A percentile compares a stretch with the other conserved stretches of the same genome.
Evolutionary conservation across 2,797 vertebrate species (phyloP).

Genomic region (Craterocephalus amniculus): DNA sequence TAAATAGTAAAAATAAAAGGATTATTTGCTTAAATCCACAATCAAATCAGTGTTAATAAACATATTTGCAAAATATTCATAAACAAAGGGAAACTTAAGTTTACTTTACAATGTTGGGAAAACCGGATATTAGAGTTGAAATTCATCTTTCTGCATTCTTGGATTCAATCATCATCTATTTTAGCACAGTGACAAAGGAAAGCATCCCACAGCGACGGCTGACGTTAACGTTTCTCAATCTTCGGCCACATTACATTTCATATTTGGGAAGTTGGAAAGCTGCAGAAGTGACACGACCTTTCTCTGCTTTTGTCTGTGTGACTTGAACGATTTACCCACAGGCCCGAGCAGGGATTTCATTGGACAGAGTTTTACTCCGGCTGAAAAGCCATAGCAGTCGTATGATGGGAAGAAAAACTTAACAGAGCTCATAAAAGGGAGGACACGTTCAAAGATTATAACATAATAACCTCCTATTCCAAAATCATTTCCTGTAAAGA

Average conservation of each 20-base stretch:
- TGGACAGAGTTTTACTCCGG: conserved; percentile 18
- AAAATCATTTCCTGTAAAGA: conserved; percentile 1
- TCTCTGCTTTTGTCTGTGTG: conserved; percentile 22
- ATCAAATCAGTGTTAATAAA: background rate
- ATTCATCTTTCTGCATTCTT: background rate
- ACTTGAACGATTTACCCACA: conserved; percentile 35
- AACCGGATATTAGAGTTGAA: background rate
- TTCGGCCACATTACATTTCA: conserved; percentile 28
- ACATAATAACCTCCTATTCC: conserved; percentile 50
- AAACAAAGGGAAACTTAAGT: no score
- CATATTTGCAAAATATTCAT: background rate
- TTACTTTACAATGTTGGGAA: background rate
- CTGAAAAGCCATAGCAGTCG: conserved; percentile 26
- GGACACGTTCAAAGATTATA: conserved; percentile 24
- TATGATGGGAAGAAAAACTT: conserved; percentile 11
- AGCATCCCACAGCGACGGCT: conserved; percentile 19
- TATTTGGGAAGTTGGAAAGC: conserved; percentile 13
- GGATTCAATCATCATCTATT: conserved; percentile 16
- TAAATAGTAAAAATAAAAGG: background rate
- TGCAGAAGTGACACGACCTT: background rate
- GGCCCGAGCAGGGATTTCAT: conserved; percentile 26
- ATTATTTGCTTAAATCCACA: background rate
- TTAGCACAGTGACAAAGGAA: conserved; percentile 29
- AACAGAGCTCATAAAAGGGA: conserved; percentile 23
- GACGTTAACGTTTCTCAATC: conserved; percentile 35